phyloP scores from a whole-genome alignment of 2,113 vertebrate genomes.

The Tichodroma muraria region DNA sequence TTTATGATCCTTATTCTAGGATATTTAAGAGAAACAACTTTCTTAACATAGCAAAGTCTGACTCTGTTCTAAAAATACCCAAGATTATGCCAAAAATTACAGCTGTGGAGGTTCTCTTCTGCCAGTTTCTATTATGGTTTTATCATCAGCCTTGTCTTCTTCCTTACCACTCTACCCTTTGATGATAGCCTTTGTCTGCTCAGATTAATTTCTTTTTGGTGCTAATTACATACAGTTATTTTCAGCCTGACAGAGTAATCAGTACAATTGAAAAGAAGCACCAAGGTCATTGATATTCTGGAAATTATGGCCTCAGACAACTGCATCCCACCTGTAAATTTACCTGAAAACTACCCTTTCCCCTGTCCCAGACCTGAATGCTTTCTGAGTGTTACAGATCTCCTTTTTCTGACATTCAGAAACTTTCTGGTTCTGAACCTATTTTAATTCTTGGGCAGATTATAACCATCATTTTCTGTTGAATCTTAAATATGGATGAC shows the following conservation, averaged over 20 bases:
- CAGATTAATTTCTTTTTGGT: background rate
- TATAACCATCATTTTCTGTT: constrained; percentile 3
- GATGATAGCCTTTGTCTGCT: constrained; percentile 8
- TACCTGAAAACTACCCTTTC: background rate
- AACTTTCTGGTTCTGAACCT: background rate
- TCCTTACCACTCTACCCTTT: background rate
- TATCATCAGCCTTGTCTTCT: background rate
- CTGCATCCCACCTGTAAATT: background rate
- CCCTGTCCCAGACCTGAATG: background rate
- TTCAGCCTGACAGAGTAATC: background rate
- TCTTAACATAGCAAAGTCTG: background rate
- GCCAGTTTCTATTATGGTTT: background rate
- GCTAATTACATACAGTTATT: background rate
- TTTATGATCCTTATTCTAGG: background rate
- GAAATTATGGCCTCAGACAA: background rate
- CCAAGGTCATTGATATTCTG: background rate
- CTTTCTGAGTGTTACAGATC: background rate
- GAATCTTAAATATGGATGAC: constrained; percentile 34
- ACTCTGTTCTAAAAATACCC: background rate
- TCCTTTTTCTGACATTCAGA: background rate
- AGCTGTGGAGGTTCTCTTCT: background rate
- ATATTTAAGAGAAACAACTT: background rate
- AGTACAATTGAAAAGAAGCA: background rate
- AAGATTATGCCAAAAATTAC: constrained; percentile 11
- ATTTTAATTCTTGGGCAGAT: background rate